These are phyloP conservation scores for Enteromius fasciolatus DNA, from an alignment of 2,797 vertebrate species.

Conservation along the genomic window DNA sequence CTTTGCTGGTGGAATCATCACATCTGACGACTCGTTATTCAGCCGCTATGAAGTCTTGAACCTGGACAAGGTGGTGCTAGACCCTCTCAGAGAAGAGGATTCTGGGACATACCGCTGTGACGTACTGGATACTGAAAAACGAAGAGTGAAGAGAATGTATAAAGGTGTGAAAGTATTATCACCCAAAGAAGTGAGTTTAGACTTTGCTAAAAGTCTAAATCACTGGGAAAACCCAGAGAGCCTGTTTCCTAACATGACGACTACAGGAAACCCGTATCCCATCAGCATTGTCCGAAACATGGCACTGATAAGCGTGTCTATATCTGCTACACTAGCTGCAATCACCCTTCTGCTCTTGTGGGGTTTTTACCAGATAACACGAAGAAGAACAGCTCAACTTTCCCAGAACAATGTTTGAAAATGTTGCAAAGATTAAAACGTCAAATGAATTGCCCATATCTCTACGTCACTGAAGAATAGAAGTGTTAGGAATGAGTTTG, in stretches of 20 bases:
- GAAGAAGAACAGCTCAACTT: constrained; percentile 3
- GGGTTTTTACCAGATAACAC: constrained; percentile 18
- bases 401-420: constrained; percentile 6
- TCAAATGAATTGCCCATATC: background rate
- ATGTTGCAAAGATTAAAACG: background rate
- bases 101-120: constrained; percentile 90
- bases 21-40: constrained; percentile 79
- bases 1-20: constrained; percentile 82
- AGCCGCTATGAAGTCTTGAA: constrained; percentile 59
- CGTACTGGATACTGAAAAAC: constrained; percentile 71
- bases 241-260: constrained; percentile 43
- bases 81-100: constrained; percentile 75
- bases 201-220: constrained; percentile 74
- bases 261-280: constrained; percentile 17
- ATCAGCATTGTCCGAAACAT: constrained; percentile 29
- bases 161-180: constrained; percentile 84
- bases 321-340: background rate
- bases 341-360: constrained; percentile 48
- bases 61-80: constrained; percentile 69
- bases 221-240: constrained; percentile 55
- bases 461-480: background rate
- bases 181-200: constrained; percentile 68
- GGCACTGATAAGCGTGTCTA: constrained; percentile 48
- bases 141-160: constrained; percentile 80
- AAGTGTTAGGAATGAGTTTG: constrained; percentile 4